Percentiles rank a stretch among this genome's conserved stretches.
Evolutionary conservation across 1,140 invertebrate genomes (phyloP).

Genomic region (Palaemon carinicauda): DNA sequence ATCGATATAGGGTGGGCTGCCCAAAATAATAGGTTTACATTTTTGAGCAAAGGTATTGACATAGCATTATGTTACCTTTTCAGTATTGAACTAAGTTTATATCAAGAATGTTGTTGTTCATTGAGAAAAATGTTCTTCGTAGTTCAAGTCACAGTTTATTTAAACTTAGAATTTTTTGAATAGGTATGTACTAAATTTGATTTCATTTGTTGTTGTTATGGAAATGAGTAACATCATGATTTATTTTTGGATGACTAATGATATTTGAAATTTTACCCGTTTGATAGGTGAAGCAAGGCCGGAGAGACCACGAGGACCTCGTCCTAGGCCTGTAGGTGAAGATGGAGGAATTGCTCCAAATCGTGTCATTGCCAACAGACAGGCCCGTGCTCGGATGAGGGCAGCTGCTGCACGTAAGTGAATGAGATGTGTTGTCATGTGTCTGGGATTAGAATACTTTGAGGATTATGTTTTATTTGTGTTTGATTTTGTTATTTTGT

Average conservation of each 20-base stretch:
- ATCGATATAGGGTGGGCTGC: background rate
- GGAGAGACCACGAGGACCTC: background rate
- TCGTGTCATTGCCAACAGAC: slow-evolving; percentile 14
- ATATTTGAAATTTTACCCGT: too few species aligned
- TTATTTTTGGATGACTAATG: too few species aligned
- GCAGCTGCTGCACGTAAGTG: slow-evolving; percentile 34
- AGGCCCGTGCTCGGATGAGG: slow-evolving; percentile 40
- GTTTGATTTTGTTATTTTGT: background rate
- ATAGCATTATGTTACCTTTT: too few species aligned
- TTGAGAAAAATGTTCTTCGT: too few species aligned
- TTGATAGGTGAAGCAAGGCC: background rate
- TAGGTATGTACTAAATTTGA: too few species aligned
- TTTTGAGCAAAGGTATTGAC: background rate
- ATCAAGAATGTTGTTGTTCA: too few species aligned
- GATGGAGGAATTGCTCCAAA: slow-evolving; percentile 57
- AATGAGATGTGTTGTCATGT: background rate
- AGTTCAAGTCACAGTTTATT: too few species aligned
- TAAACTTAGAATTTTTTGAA: too few species aligned
- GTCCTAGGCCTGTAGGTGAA: slow-evolving; percentile 8
- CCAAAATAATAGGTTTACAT: background rate
- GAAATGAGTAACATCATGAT: too few species aligned
- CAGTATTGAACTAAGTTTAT: too few species aligned
- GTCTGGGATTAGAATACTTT: background rate
- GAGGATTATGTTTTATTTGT: background rate
- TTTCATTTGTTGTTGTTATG: too few species aligned